Evolutionary conservation across 2,797 vertebrate species (phyloP), one percentile per base, ranked within the genome.

Genomic region (Nannoperca australis): DNA sequence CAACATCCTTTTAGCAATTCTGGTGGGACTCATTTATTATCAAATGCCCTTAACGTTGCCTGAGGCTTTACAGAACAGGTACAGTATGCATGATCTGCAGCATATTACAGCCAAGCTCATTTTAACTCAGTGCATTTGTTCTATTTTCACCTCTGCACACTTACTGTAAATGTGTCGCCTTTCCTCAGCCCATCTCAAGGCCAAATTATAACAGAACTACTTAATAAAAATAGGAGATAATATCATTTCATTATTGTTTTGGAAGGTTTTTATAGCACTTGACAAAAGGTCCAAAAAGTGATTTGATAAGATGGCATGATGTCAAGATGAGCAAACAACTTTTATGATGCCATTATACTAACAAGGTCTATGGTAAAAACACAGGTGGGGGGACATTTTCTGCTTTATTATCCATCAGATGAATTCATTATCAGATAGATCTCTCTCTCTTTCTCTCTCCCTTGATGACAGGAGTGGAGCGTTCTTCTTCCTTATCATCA

Each of bases 11-110:
- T 96, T 95, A 77, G 95, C 92, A 0, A 0, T 96, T 62, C 87
- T 96, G 53, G 94, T 96, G 84, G 96, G 95, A 60, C 93, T 96
- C 70, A 95, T 96, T 84, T 96, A 96, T 88, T 96, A 84, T 81
- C 94, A 96, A 58, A 93, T 96, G 86, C 93, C 96, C 14, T 22
- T 91, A 68, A 95, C 82, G 0, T 63, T 96, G 34, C 94, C 95
- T 0, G 95, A 95, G 77, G 96, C 81, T 13, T 15, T 95, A 32
- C 95, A 96, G 91, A 96, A 96, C 94, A 95, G 93, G 92, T 94
- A 86, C 36, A 40, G 60, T 45, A 56, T 3, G 7, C 55, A 24
- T 14, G 24, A 38, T 78, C 61, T 27, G 56, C 42, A 27, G 34
- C 32, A 32, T 30, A 49, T 0, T 22, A 32, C 65, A 73, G 34